phyloP scores from a whole-genome alignment of 1,140 invertebrate genomes.

The Liolophura sinensis region DNA sequence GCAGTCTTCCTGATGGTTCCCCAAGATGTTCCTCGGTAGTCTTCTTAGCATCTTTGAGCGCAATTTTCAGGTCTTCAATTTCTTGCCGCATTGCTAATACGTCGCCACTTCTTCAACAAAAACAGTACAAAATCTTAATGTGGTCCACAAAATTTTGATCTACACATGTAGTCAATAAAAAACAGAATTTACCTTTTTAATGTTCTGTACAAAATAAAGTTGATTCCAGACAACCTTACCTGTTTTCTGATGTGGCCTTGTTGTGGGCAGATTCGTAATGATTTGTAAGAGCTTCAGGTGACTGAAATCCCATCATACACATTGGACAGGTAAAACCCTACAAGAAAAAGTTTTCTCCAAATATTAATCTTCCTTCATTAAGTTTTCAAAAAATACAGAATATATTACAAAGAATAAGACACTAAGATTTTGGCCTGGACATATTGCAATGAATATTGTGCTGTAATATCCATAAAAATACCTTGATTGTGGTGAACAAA shows the following conservation, averaged over 20 bases:
- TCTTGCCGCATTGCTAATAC: slow-evolving; percentile 43
- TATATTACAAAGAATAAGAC: no score
- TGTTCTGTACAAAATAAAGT: no score
- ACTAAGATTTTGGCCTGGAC: no score
- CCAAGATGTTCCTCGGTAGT: slow-evolving; percentile 34
- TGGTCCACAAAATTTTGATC: not conserved
- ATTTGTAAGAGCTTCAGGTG: slow-evolving; percentile 48
- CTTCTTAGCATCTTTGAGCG: slow-evolving; percentile 44
- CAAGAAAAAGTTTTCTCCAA: slow-evolving; percentile 14
- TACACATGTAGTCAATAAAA: no score
- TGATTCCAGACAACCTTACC: slow-evolving; percentile 12
- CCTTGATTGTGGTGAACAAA: no score
- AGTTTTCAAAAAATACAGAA: no score
- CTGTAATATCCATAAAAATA: no score
- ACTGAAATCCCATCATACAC: slow-evolving; percentile 53
- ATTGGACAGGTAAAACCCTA: slow-evolving; percentile 60
- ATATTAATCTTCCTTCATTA: no score
- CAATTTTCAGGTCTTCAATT: slow-evolving; percentile 42
- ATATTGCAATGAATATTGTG: no score
- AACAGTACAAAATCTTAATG: not conserved
- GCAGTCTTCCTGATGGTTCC: no score
- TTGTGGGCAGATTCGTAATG: slow-evolving; percentile 50
- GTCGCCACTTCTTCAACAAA: slow-evolving; percentile 28
- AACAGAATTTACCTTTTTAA: no score
- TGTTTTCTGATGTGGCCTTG: slow-evolving; percentile 26